Conservation (phyloP, 2,797 vertebrate species). For the Enoplosus armatus region DNA sequence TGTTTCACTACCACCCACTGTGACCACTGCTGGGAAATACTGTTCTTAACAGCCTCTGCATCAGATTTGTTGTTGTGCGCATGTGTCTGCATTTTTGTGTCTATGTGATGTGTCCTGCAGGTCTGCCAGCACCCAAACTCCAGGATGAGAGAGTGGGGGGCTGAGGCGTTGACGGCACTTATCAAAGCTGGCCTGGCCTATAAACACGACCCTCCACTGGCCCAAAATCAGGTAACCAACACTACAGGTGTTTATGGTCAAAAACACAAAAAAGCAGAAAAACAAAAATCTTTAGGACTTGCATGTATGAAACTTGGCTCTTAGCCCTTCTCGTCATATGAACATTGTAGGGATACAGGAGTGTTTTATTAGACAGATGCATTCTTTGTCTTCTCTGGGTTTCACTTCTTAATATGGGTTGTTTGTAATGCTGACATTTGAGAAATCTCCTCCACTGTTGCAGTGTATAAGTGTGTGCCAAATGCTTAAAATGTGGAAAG, state of each 20-base stretch:
- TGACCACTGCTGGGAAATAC: conserved; percentile 46
- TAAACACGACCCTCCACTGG: conserved; percentile 93
- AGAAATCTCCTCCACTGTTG: conserved; percentile 28
- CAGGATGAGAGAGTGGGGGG: conserved; percentile 99
- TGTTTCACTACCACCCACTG: conserved; percentile 43
- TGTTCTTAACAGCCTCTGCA: conserved; percentile 36
- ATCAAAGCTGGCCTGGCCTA: conserved; percentile 96
- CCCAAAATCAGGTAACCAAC: conserved; percentile 93
- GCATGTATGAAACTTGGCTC: neutral
- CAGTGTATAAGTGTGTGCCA: conserved; percentile 14
- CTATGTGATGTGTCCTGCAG: conserved; percentile 80
- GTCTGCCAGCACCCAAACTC: conserved; percentile 98
- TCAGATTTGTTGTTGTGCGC: conserved; percentile 27
- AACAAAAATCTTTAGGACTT: neutral
- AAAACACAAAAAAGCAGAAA: neutral
- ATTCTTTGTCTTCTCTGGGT: neutral
- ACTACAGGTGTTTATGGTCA: too few relatives aligned
- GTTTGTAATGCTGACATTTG: conserved; percentile 48
- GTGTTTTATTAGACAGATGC: neutral
- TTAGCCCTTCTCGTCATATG: neutral
- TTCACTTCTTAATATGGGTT: neutral
- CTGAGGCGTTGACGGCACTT: conserved; percentile 95
- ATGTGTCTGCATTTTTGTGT: conserved; percentile 58
- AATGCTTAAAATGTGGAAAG: conserved; percentile 38
- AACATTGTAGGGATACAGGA: neutral